These are phyloP conservation scores for Deilephila elpenor DNA, from an alignment of 2,888 invertebrate genomes.

Conservation along the genomic window DNA sequence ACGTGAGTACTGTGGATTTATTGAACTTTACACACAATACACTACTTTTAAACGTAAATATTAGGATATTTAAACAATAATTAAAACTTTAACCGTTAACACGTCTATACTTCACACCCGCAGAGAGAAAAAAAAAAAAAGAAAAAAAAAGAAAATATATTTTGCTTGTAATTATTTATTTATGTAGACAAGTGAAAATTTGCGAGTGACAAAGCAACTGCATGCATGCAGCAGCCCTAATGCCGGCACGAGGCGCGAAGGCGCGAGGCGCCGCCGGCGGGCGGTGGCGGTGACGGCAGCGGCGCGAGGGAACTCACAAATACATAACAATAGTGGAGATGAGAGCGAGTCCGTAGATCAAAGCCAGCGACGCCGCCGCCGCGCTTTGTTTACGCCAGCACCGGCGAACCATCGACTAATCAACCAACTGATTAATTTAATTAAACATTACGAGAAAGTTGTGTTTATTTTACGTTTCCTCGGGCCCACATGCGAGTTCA, in stretches of 20 bases:
- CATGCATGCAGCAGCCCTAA: slow-evolving; percentile 44
- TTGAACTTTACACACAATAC: too few relatives aligned
- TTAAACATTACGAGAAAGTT: slow-evolving; percentile 85
- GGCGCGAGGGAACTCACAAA: slow-evolving; percentile 53
- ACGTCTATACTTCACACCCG: slow-evolving; percentile 33
- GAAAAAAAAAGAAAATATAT: too few relatives aligned
- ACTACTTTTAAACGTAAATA: too few relatives aligned
- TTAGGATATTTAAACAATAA: too few relatives aligned
- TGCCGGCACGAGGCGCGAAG: slow-evolving; percentile 46
- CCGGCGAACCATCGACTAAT: slow-evolving; percentile 82
- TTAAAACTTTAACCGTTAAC: too few relatives aligned
- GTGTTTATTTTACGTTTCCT: slow-evolving; percentile 83
- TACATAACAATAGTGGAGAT: slow-evolving; percentile 71
- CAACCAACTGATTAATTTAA: slow-evolving; percentile 85
- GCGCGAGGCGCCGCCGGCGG: slow-evolving; percentile 50
- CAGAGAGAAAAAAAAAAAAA: too few relatives aligned
- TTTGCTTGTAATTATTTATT: slow-evolving; percentile 55
- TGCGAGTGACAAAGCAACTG: not conserved
- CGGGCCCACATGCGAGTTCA: slow-evolving; percentile 83
- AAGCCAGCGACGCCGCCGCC: slow-evolving; percentile 67
- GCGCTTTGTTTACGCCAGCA: slow-evolving; percentile 78
- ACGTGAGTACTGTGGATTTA: too few relatives aligned
- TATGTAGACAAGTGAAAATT: not conserved
- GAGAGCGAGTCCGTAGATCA: slow-evolving; percentile 70
- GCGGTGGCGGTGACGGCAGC: slow-evolving; percentile 15